Percentiles rank a stretch among this genome's conserved stretches.
Evolutionary conservation across 2,888 invertebrate genomes (phyloP).

Genomic region (Tanytarsus gracilentus): DNA sequence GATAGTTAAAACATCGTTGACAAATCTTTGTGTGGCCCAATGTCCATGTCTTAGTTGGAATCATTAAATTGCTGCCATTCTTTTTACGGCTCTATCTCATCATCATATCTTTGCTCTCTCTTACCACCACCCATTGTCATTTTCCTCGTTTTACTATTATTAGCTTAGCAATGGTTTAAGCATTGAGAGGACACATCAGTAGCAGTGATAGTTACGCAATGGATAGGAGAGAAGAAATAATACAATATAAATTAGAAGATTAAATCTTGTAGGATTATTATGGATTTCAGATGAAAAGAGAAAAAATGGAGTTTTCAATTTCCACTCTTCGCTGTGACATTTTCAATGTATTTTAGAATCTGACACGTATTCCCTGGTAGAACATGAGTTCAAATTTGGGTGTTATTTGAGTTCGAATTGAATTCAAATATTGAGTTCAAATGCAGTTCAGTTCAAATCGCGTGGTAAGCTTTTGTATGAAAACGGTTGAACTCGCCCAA

Average conservation of each 20-base stretch:
- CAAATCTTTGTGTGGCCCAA: not conserved
- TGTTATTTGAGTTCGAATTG: too few relatives aligned
- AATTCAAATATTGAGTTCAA: too few relatives aligned
- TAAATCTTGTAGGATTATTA: conserved; percentile 23
- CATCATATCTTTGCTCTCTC: not conserved
- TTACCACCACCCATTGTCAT: not conserved
- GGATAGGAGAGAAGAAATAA: conserved; percentile 7
- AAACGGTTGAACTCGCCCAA: too few relatives aligned
- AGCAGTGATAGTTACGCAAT: too few relatives aligned
- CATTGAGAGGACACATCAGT: too few relatives aligned
- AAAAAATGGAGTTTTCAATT: conserved; percentile 14
- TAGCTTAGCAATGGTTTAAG: not conserved
- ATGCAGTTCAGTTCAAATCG: too few relatives aligned
- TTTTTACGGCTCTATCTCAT: conserved; percentile 8
- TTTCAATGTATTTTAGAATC: not conserved
- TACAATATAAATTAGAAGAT: conserved; percentile 29
- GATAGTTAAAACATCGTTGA: conserved; percentile 3
- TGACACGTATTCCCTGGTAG: too few relatives aligned
- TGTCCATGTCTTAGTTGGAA: too few relatives aligned
- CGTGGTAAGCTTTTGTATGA: too few relatives aligned
- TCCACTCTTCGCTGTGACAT: not conserved
- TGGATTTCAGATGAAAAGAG: not conserved
- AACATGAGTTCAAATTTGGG: too few relatives aligned
- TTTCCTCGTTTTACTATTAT: conserved; percentile 2
- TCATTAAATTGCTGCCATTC: conserved; percentile 2